Evolutionary conservation across 2,888 invertebrate species (phyloP), one percentile per base, ranked within the genome.

Genomic region (Beris morrisii): DNA sequence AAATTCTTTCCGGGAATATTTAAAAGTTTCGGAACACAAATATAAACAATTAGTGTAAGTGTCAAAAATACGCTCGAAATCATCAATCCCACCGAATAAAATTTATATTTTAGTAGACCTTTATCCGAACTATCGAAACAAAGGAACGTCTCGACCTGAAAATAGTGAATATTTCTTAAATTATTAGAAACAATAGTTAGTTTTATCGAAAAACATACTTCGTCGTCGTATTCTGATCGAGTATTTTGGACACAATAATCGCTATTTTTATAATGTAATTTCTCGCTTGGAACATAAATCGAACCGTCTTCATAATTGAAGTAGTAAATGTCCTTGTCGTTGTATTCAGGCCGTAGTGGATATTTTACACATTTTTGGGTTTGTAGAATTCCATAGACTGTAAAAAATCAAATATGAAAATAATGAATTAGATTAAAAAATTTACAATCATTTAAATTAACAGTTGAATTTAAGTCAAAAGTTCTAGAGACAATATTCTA

Each of bases 1-100:
- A 91, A 82, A 12, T 88, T 90, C 74, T 87, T 86, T 0, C 91
- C 91, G 69, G 91, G 90, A 15, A 91, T 82, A 80, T 91, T 91
- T 66, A 86, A 84, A 65, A 90, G 81, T 65, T 85, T 84, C 1
- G 89, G 86, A 65, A 91, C 79, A 4, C 83, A 82, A 53, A 83
- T 78, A 78, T 91, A 90, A 32, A 90, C 88, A 69, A 87, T 56
- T 67, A 90, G 77, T 0, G 91, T 91, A 30, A 87, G 74, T 4
- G 84, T 77, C 70, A 90, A 81, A 74, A 89, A 90, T 9, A 85
- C 79, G 70, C 86, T 85, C n/a, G 90, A 90, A 68, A 86, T 83
- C 53, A 84, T 77, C 68, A 83, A 81, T 28, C 84, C 79, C 69
- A 79, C 70, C 3, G 79, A 76, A 70, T 79, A 79, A 70, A 79